Evolutionary conservation across 2,113 vertebrate genomes (phyloP).

Genomic region (Myiozetetes cayanensis): DNA sequence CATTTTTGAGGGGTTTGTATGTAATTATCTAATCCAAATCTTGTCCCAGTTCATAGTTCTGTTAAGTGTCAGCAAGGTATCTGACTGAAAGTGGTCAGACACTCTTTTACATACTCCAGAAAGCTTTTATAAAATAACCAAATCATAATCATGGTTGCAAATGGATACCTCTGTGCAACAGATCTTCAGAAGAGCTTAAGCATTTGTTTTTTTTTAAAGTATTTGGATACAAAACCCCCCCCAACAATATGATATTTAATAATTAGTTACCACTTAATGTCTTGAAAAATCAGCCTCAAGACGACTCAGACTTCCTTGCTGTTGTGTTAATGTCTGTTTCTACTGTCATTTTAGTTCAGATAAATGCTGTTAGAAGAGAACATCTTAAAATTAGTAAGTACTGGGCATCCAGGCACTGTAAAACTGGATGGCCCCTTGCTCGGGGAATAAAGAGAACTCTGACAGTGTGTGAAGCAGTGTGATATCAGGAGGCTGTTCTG

Average conservation of each 20-base stretch:
- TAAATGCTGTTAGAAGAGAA: neutral
- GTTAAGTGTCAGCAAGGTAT: neutral
- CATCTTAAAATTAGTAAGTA: neutral
- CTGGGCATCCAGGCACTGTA: neutral
- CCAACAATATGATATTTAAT: neutral
- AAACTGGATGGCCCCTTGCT: neutral
- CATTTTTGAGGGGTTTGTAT: neutral
- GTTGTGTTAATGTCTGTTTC: neutral
- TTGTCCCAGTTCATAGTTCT: neutral
- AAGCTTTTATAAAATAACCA: neutral
- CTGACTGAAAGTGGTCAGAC: neutral
- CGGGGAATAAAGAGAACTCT: accelerated
- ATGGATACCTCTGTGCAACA: neutral
- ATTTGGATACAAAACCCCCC: neutral
- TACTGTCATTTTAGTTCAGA: neutral
- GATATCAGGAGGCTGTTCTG: neutral
- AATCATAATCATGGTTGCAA: neutral
- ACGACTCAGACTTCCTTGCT: neutral
- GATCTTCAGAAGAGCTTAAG: neutral
- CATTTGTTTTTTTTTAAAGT: neutral
- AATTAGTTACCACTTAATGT: neutral
- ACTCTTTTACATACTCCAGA: neutral
- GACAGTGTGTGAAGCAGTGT: accelerated
- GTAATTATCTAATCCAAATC: neutral
- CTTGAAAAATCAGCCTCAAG: neutral